These are phyloP conservation scores for Sycophila texana DNA, from an alignment of 2,888 invertebrate genomes.

Conservation along the genomic window DNA sequence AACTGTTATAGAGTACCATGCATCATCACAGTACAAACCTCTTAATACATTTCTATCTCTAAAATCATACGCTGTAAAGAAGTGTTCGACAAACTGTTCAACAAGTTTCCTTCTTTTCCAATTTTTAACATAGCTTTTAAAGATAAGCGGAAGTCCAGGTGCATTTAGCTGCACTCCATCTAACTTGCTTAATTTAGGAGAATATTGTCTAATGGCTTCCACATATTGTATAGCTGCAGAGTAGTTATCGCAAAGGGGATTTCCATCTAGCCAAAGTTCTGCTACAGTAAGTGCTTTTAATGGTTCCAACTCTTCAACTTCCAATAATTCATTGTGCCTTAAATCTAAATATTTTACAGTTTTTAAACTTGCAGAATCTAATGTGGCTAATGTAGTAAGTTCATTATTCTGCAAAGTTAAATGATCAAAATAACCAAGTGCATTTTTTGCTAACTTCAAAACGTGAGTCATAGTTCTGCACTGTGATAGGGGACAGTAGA, in stretches of 20 bases:
- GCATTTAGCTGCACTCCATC: constrained; percentile 76
- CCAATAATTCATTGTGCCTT: constrained; percentile 69
- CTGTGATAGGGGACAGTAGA: constrained; percentile 76
- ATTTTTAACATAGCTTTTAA: constrained; percentile 61
- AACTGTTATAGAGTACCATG: constrained; percentile 80
- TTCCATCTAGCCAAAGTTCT: constrained; percentile 81
- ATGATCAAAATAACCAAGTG: constrained; percentile 63
- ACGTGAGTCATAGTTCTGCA: constrained; percentile 76
- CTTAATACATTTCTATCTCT: constrained; percentile 78
- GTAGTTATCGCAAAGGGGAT: constrained; percentile 83
- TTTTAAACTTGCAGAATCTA: constrained; percentile 61
- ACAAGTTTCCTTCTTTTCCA: constrained; percentile 72
- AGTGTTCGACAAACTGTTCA: constrained; percentile 81
- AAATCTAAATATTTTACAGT: constrained; percentile 68
- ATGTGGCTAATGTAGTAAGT: constrained; percentile 60
- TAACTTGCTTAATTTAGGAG: constrained; percentile 77
- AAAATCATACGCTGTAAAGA: constrained; percentile 82
- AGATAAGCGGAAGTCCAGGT: constrained; percentile 62
- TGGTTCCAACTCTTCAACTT: constrained; percentile 66
- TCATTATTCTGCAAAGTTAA: constrained; percentile 68
- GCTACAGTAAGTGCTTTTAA: constrained; percentile 75
- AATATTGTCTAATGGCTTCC: constrained; percentile 77
- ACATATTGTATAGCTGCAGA: constrained; percentile 80
- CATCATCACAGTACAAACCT: constrained; percentile 81
- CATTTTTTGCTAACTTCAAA: constrained; percentile 69